phyloP scores from a whole-genome alignment of 2,888 invertebrate species.

The Tenthredo notha region DNA sequence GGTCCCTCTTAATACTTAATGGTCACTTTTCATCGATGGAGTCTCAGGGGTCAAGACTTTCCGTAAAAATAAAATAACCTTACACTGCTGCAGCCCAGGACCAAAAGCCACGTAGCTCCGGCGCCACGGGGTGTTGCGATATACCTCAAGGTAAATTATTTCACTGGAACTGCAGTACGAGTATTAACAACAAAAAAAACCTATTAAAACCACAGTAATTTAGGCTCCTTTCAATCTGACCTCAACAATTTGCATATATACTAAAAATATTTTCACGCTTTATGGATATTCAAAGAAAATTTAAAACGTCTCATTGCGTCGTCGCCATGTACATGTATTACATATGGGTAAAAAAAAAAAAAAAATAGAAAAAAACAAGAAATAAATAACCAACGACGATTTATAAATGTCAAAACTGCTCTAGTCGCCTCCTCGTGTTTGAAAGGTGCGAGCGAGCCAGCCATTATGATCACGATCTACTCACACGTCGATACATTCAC shows the following conservation, averaged over 20 bases:
- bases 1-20: constrained; percentile 38
- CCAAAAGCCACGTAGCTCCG: neutral
- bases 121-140: constrained; percentile 32
- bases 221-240: neutral
- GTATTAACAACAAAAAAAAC: neutral
- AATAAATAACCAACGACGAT: neutral
- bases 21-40: constrained; percentile 39
- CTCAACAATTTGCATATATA: neutral
- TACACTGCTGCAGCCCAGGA: neutral
- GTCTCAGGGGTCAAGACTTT: constrained; percentile 41
- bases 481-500: constrained; percentile 1
- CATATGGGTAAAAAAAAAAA: neutral
- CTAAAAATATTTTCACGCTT: neutral
- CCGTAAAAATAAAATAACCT: constrained; percentile 6
- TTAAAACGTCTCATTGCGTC: neutral
- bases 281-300: neutral
- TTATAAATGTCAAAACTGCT: constrained; percentile 26
- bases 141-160: neutral
- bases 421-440: neutral
- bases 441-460: constrained; percentile 30
- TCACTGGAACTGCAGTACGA: neutral
- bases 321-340: neutral
- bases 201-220: neutral
- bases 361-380: neutral
- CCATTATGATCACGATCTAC: constrained; percentile 33